phyloP scores from a whole-genome alignment of 2,888 invertebrate genomes.

The Sipha maydis region DNA sequence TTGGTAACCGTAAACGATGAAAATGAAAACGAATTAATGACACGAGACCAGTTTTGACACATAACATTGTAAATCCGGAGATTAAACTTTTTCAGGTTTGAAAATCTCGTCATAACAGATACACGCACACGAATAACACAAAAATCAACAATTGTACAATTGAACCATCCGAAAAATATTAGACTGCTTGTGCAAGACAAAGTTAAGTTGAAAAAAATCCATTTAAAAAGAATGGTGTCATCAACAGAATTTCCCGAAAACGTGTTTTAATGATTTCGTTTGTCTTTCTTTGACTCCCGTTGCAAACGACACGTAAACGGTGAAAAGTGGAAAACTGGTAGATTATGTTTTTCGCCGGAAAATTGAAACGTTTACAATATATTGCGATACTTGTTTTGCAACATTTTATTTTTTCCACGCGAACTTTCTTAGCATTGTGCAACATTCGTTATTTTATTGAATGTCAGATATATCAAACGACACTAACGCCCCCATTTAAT shows the following conservation, averaged over 20 bases:
- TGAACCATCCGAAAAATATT: not conserved
- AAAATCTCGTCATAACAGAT: conserved; percentile 40
- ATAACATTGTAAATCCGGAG: conserved; percentile 52
- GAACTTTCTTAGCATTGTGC: no score
- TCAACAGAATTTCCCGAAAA: not conserved
- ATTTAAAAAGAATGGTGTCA: not conserved
- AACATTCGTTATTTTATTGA: no score
- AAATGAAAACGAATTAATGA: conserved; percentile 48
- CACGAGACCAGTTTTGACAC: conserved; percentile 47
- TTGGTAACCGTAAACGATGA: conserved; percentile 10
- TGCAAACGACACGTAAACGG: not conserved
- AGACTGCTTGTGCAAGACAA: not conserved
- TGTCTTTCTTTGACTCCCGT: not conserved
- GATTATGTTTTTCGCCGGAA: not conserved
- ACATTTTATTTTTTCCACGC: not conserved
- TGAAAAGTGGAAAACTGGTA: not conserved
- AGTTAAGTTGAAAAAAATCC: not conserved
- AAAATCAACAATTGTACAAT: conserved; percentile 3
- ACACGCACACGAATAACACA: not conserved
- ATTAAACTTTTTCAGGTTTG: conserved; percentile 42
- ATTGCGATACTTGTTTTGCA: not conserved
- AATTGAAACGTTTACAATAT: not conserved
- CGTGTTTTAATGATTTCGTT: not conserved
- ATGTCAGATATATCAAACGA: no score
- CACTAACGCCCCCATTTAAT: no score